These are phyloP conservation scores for Lates japonicus DNA, from an alignment of 2,797 vertebrate genomes.

Conservation along the genomic window DNA sequence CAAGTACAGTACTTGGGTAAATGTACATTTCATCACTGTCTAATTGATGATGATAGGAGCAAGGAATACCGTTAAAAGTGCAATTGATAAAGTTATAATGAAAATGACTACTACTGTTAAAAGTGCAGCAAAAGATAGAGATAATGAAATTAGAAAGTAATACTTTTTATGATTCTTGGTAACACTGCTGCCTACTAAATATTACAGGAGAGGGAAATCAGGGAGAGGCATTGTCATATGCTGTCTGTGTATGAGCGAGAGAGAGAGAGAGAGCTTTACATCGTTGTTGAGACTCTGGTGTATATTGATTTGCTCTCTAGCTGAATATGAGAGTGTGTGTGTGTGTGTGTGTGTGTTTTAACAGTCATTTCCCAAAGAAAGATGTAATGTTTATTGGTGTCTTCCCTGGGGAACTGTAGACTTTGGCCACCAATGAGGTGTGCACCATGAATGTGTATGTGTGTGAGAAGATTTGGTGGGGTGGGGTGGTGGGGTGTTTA, in stretches of 20 bases:
- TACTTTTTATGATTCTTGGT: constrained; percentile 15
- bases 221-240: constrained; percentile 25
- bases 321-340: constrained; percentile 52
- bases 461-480: constrained; percentile 9
- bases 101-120: neutral
- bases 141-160: constrained; percentile 19
- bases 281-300: constrained; percentile 47
- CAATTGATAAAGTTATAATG: neutral
- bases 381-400: constrained; percentile 75
- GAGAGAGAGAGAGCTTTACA: constrained; percentile 21
- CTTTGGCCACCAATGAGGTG: constrained; percentile 59
- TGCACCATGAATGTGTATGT: constrained; percentile 31
- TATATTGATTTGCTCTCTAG: constrained; percentile 69
- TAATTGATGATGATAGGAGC: constrained; percentile 6
- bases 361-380: constrained; percentile 62
- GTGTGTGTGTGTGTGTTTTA: constrained; percentile 47
- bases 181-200: constrained; percentile 21
- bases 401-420: constrained; percentile 61
- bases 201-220: constrained; percentile 31
- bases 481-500: too few relatives aligned
- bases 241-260: constrained; percentile 21
- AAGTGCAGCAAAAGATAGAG: constrained; percentile 21
- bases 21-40: neutral
- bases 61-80: neutral
- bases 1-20: neutral